These are phyloP conservation scores for Phoenicopterus ruber DNA, from an alignment of 2,113 vertebrate genomes.

Conservation along the genomic window DNA sequence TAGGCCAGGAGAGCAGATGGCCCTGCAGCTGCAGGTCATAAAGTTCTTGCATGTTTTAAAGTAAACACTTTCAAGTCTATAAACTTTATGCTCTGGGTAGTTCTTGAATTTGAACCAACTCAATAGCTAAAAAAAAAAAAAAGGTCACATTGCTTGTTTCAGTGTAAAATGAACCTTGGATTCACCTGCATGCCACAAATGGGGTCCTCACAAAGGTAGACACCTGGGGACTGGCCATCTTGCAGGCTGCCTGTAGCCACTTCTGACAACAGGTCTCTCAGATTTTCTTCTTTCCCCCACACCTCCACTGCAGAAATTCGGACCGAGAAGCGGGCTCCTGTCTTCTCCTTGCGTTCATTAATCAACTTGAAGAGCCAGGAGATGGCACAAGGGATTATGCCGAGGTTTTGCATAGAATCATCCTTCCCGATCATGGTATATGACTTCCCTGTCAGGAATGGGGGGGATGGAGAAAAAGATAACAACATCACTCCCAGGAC, in stretches of 20 bases:
- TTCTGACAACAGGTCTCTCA: slow-evolving; percentile 92
- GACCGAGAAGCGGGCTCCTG: slow-evolving; percentile 95
- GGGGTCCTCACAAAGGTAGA: slow-evolving; percentile 97
- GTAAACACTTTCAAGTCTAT: slow-evolving; percentile 59
- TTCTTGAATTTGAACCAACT: neutral
- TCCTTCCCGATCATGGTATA: slow-evolving; percentile 97
- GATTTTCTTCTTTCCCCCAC: slow-evolving; percentile 96
- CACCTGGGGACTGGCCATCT: slow-evolving; percentile 97
- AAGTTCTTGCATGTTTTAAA: slow-evolving; percentile 57
- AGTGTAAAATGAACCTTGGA: neutral
- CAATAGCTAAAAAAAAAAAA: neutral
- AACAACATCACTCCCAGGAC: neutral
- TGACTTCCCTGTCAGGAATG: slow-evolving; percentile 85
- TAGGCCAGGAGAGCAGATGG: slow-evolving; percentile 68
- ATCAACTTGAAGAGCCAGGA: slow-evolving; percentile 99
- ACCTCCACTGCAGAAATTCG: slow-evolving; percentile 97
- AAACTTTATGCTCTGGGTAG: neutral
- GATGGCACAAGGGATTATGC: slow-evolving; percentile 96
- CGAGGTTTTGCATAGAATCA: slow-evolving; percentile 93
- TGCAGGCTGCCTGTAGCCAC: slow-evolving; percentile 95
- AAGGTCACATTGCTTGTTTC: neutral
- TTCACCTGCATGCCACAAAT: slow-evolving; percentile 98
- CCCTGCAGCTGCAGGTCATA: slow-evolving; percentile 67
- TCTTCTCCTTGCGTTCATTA: slow-evolving; percentile 95
- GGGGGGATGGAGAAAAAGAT: neutral